A percentile compares a stretch with the other conserved stretches of the same genome.
phyloP scores from a whole-genome alignment of 2,888 invertebrate species.

The Sphinx pinastri region DNA sequence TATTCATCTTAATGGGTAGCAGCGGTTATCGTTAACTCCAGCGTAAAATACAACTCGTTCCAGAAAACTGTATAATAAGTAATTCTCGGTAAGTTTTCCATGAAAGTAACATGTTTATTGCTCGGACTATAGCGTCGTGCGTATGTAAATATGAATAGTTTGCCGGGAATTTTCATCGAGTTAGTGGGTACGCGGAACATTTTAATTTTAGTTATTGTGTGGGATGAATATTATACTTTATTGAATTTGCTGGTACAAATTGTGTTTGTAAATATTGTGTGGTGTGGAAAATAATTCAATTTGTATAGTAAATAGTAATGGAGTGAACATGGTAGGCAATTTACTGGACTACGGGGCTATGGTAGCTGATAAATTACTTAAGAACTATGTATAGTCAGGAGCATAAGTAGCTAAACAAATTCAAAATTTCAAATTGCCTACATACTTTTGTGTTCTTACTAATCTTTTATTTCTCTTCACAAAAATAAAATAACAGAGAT shows the following conservation, averaged over 20 bases:
- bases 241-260: background rate
- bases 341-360: too few species aligned
- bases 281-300: background rate
- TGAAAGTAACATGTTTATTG: slow-evolving; percentile 43
- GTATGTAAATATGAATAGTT: slow-evolving; percentile 49
- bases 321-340: too few species aligned
- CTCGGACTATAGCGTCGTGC: slow-evolving; percentile 44
- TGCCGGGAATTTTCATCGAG: slow-evolving; percentile 39
- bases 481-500: too few species aligned
- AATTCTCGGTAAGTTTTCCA: slow-evolving; percentile 43
- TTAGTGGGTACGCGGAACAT: slow-evolving; percentile 12
- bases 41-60: background rate
- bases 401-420: too few species aligned
- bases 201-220: slow-evolving; percentile 17
- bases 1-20: background rate
- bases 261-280: background rate
- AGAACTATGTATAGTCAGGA: too few species aligned
- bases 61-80: slow-evolving; percentile 6
- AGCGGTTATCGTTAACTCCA: background rate
- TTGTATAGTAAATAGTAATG: too few species aligned
- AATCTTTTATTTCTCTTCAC: too few species aligned
- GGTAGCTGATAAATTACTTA: too few species aligned
- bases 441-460: too few species aligned
- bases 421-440: too few species aligned
- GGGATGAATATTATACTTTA: background rate